phyloP scores from a whole-genome alignment of 2,888 invertebrate genomes.

The Lymantria dispar region DNA sequence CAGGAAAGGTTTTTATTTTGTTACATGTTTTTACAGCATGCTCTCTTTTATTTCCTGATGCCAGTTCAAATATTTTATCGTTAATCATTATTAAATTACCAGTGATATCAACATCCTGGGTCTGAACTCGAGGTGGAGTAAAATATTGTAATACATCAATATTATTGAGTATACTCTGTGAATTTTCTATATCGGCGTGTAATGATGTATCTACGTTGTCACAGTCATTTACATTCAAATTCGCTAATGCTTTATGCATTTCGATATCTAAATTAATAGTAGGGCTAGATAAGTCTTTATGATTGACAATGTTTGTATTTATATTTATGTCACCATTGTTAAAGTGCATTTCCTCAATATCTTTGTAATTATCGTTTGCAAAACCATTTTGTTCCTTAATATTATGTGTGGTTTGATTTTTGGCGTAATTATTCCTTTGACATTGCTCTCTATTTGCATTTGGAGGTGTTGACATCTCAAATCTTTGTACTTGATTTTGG shows the following conservation, averaged over 20 bases:
- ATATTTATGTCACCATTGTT: neutral
- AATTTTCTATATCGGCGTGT: constrained; percentile 20
- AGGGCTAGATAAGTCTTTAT: neutral
- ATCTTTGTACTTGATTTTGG: constrained; percentile 5
- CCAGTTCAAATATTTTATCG: neutral
- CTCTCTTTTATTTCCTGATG: neutral
- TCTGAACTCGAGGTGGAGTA: neutral
- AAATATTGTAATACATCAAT: constrained; percentile 1
- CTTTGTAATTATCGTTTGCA: neutral
- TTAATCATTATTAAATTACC: neutral
- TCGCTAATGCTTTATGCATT: constrained; percentile 22
- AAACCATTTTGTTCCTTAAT: constrained; percentile 6
- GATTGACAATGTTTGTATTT: neutral
- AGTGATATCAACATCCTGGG: neutral
- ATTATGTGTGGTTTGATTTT: constrained; percentile 1
- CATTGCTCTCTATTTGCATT: neutral
- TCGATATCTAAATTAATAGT: constrained; percentile 13
- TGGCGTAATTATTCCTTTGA: neutral
- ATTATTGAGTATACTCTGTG: constrained; percentile 37
- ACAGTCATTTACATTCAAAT: neutral
- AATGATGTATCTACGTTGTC: neutral
- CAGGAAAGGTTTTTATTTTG: neutral
- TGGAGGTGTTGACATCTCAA: neutral
- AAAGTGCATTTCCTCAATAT: neutral
- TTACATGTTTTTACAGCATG: neutral